Percentiles rank a stretch among this genome's conserved stretches.
phyloP scores from a whole-genome alignment of 2,113 vertebrate genomes.

The Pelobates fuscus region DNA sequence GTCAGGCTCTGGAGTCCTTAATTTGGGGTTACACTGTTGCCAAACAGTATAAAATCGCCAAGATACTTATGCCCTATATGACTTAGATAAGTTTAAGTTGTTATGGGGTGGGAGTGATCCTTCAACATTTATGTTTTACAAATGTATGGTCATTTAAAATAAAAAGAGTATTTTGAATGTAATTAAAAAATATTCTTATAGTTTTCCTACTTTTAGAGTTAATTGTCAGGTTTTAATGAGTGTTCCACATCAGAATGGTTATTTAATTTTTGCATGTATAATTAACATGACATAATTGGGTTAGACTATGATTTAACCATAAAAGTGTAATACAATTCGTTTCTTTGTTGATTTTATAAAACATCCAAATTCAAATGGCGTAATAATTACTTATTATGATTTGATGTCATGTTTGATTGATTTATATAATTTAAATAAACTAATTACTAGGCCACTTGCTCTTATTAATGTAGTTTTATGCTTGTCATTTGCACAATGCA shows the following conservation, averaged over 20 bases:
- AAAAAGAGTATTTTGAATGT: too few species aligned
- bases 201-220: too few species aligned
- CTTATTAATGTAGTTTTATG: conserved; percentile 13
- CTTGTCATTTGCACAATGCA: conserved; percentile 5
- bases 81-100: too few species aligned
- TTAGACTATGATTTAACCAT: conserved; percentile 1
- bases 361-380: conserved; percentile 13
- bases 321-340: conserved; percentile 25
- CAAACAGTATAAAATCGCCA: too few species aligned
- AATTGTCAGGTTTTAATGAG: too few species aligned
- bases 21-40: too few species aligned
- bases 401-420: conserved; percentile 31
- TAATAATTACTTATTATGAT: conserved; percentile 25
- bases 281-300: conserved; percentile 2
- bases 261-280: conserved; percentile 9
- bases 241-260: conserved; percentile 7
- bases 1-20: too few species aligned
- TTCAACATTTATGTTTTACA: too few species aligned
- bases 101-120: too few species aligned
- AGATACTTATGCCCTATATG: too few species aligned
- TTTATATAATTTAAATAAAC: conserved; percentile 22
- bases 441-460: conserved; percentile 19
- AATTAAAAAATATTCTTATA: too few species aligned
- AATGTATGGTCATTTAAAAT: too few species aligned
- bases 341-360: conserved; percentile 25